Base-by-base conservation (phyloP, 1,140 invertebrate genomes). In the Galendromus occidentalis region DNA sequence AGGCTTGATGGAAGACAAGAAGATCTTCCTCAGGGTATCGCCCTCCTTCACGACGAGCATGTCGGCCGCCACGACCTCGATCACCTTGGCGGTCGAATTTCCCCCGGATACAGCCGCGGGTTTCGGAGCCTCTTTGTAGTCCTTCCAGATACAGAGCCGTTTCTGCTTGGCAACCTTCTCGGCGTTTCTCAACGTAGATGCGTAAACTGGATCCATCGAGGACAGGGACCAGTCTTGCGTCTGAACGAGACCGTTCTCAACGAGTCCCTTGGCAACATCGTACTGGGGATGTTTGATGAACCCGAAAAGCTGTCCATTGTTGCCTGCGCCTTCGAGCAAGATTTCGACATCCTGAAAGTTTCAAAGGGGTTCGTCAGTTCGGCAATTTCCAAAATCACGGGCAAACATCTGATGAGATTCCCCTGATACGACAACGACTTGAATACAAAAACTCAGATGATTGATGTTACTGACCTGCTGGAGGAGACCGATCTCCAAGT, bases 61-160 rank as follows among this genome's bases (percentile, higher is more conserved):
- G 80, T 99, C 96, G 4, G 88, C 94, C 74, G 90, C 94, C 0
- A 92, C 83, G 66, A 98, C 84, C 79, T 99, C 96, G 20, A 91
- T 77, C 0, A 96, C 91, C 74, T 88, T 88, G 7, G 82, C 81
- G 14, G 51, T 59, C 14, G 51, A n/a, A 6, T 59, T 25, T 14
- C 51, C 33, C 2, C 51, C 33, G 65, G 75, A 74, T 68, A 75
- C 68, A 18, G 59, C 30, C 29, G 68, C 66, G 20, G 68, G 70
- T 66, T 69, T 45, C 39, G 69, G 68, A 7, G 64, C 20, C 41
- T 42, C 66, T 42, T 73, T 75, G 71, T 81, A 90, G 72, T 94
- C 86, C 68, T 88, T 88, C 93, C 93, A 98, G 17, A 92, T 79
- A 20, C 91, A 79, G 0, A 89, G 71, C 70, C 84, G 84, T 41